Evolutionary conservation across 2,888 invertebrate genomes (phyloP).

Genomic region (Julus scanicus): DNA sequence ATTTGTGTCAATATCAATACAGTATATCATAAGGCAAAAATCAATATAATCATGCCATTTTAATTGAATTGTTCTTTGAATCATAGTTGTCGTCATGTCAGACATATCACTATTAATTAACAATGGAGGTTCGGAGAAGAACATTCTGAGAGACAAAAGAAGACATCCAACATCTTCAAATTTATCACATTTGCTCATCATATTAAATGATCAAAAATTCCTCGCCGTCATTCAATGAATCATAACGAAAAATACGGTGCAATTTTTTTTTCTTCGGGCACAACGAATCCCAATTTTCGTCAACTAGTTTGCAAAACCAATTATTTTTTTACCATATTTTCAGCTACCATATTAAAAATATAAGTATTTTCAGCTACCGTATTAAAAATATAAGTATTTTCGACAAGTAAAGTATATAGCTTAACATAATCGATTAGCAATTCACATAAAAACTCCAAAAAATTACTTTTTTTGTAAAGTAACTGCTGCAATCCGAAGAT

Average conservation of each 20-base stretch:
- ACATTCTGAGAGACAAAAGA: neutral
- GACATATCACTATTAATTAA: slow-evolving; percentile 21
- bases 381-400: too few relatives aligned
- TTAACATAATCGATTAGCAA: too few relatives aligned
- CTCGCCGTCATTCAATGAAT: neutral
- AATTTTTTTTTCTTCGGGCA: neutral
- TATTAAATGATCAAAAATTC: slow-evolving; percentile 12
- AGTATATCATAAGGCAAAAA: neutral
- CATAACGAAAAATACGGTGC: neutral
- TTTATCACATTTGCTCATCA: slow-evolving; percentile 3
- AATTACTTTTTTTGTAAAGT: too few relatives aligned
- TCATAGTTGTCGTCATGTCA: neutral
- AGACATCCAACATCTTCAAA: slow-evolving; percentile 13
- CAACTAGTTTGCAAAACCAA: neutral
- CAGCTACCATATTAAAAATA: too few relatives aligned
- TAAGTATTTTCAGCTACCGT: too few relatives aligned
- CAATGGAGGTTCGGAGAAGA: slow-evolving; percentile 12
- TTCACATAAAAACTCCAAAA: too few relatives aligned
- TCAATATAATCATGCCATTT: slow-evolving; percentile 33
- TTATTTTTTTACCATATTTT: neutral
- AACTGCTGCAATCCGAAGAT: too few relatives aligned
- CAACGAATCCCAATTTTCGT: neutral
- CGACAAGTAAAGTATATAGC: too few relatives aligned
- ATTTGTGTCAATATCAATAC: too few relatives aligned
- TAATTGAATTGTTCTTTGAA: slow-evolving; percentile 1